These are phyloP conservation scores for Poecilia velifera DNA, from an alignment of 2,797 vertebrate species.

Conservation along the genomic window DNA sequence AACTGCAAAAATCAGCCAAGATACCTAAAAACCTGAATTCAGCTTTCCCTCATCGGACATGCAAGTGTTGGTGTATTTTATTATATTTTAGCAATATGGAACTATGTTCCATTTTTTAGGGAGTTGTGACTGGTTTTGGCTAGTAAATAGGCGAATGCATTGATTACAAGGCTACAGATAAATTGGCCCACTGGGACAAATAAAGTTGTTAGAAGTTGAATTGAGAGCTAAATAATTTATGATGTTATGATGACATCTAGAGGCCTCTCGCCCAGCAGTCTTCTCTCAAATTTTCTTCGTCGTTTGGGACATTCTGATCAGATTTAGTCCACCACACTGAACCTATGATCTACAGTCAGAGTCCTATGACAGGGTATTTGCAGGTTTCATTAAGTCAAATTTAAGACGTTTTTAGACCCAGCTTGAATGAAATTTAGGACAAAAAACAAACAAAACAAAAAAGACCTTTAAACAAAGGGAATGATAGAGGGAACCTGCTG, in stretches of 20 bases:
- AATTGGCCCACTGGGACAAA: background rate
- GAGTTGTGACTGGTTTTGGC: background rate
- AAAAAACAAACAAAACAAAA: too few species aligned
- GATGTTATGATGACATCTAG: constrained; percentile 52
- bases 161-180: background rate
- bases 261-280: background rate
- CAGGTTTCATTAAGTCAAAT: too few species aligned
- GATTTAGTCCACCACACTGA: constrained; percentile 40
- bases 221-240: constrained; percentile 1
- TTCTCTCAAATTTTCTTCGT: background rate
- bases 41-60: background rate
- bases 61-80: background rate
- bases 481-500: too few species aligned
- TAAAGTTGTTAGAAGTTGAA: background rate
- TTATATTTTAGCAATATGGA: background rate
- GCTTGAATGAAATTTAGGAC: too few species aligned
- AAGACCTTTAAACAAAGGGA: too few species aligned
- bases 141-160: background rate
- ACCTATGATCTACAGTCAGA: constrained; percentile 42
- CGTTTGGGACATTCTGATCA: constrained; percentile 28
- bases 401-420: too few species aligned
- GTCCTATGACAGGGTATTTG: constrained; percentile 48
- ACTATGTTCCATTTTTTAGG: background rate
- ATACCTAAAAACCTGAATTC: background rate
- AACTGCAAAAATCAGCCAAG: background rate